Evolutionary conservation across 2,888 invertebrate genomes (phyloP).

Genomic region (Penaeus monodon): DNA sequence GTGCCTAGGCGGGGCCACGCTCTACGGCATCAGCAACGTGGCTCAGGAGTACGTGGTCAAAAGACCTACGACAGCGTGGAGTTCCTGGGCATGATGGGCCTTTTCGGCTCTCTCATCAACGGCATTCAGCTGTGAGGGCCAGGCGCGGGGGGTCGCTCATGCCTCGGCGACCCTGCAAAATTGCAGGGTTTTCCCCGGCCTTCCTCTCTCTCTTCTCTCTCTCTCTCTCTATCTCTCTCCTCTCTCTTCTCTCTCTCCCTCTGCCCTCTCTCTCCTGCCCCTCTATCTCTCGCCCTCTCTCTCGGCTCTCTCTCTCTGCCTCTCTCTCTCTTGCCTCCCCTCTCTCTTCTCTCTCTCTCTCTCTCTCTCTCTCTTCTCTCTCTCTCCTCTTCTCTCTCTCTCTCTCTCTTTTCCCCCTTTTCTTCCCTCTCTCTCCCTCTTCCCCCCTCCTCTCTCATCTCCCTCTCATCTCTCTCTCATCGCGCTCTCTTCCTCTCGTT

Average conservation of each 20-base stretch:
- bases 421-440: neutral
- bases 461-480: no score
- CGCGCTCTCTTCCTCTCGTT: no score
- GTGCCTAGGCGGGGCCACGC: conserved; percentile 81
- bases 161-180: no score
- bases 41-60: conserved; percentile 85
- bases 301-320: no score
- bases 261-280: no score
- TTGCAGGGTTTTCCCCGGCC: no score
- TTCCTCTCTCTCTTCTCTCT: neutral
- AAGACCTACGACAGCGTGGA: conserved; percentile 82
- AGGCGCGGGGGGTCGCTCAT: no score
- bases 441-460: no score
- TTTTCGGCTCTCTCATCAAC: conserved; percentile 83
- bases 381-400: neutral
- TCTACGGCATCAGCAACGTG: conserved; percentile 85
- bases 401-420: neutral
- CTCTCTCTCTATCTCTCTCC: neutral
- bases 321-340: neutral
- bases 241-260: no score
- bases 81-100: conserved; percentile 84
- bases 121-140: conserved; percentile 82
- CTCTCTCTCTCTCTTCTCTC: neutral
- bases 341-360: neutral
- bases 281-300: no score